Evolutionary conservation across 2,888 invertebrate genomes (phyloP).

Genomic region (Hyposoter didymator): DNA sequence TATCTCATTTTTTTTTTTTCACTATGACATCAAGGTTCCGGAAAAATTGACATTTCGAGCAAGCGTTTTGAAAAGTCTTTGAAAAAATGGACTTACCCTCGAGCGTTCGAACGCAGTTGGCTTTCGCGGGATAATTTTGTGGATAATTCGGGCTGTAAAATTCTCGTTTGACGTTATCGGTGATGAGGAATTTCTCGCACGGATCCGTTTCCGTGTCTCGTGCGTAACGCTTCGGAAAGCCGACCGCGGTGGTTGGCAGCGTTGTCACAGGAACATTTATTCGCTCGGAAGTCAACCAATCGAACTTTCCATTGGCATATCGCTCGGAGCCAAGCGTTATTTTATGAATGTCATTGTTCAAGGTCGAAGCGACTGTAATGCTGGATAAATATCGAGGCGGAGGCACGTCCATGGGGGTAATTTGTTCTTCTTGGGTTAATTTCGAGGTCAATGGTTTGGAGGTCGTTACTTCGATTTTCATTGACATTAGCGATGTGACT

Average conservation of each 20-base stretch:
- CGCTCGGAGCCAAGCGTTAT: neutral
- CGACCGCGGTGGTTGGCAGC: slow-evolving; percentile 52
- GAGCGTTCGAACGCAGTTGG: slow-evolving; percentile 88
- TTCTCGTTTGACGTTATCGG: slow-evolving; percentile 86
- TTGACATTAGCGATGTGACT: neutral
- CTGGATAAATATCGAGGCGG: slow-evolving; percentile 15
- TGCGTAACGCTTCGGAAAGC: slow-evolving; percentile 74
- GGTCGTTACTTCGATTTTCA: neutral
- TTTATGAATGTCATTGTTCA: neutral
- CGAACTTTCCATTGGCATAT: slow-evolving; percentile 8
- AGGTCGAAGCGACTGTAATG: neutral
- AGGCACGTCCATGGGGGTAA: slow-evolving; percentile 11
- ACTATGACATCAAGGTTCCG: no score
- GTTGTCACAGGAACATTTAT: slow-evolving; percentile 30
- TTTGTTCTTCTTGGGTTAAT: neutral
- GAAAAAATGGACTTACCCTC: slow-evolving; percentile 86
- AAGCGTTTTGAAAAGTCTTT: neutral
- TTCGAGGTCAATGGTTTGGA: neutral
- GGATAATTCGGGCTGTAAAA: slow-evolving; percentile 91
- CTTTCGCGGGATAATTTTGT: slow-evolving; percentile 88
- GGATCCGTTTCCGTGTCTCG: slow-evolving; percentile 74
- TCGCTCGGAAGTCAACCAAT: slow-evolving; percentile 32
- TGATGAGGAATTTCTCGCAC: slow-evolving; percentile 87
- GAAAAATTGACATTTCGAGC: no score
- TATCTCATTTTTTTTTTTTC: no score